These are phyloP conservation scores for Xyliphius kryptos DNA, from an alignment of 2,113 vertebrate genomes.

Conservation along the genomic window DNA sequence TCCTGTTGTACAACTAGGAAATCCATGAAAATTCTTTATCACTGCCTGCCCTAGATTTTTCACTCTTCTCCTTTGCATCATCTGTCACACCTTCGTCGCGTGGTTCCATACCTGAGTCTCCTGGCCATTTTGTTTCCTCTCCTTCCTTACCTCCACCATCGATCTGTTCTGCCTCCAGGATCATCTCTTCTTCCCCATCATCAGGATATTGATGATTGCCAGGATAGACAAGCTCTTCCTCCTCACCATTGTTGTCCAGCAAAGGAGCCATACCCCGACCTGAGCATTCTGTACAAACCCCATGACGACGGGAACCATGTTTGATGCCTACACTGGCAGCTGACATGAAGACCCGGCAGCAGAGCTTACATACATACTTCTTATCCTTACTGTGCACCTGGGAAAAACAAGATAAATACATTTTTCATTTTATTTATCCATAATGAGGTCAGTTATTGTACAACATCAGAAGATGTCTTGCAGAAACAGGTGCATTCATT, in stretches of 20 bases:
- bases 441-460: too few relatives aligned
- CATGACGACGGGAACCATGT: constrained; percentile 91
- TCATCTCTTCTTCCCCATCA: constrained; percentile 69
- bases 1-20: too few relatives aligned
- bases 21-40: too few relatives aligned
- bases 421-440: too few relatives aligned
- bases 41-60: too few relatives aligned
- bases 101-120: constrained; percentile 70
- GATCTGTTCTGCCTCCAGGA: constrained; percentile 71
- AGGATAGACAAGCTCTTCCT: constrained; percentile 76
- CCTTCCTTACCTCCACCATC: constrained; percentile 76
- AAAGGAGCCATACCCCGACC: constrained; percentile 73
- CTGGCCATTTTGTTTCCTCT: constrained; percentile 75
- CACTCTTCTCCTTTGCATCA: too few relatives aligned
- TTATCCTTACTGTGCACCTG: constrained; percentile 99
- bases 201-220: constrained; percentile 77
- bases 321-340: constrained; percentile 96
- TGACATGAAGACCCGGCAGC: constrained; percentile 93
- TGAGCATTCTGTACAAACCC: constrained; percentile 85
- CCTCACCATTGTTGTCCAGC: constrained; percentile 73
- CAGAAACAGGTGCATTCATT: too few relatives aligned
- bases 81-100: too few relatives aligned
- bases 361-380: constrained; percentile 97
- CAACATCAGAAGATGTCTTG: too few relatives aligned
- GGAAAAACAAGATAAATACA: too few relatives aligned